Base-by-base conservation (phyloP, 2,113 vertebrate species). In the Rhinoptilus africanus region DNA sequence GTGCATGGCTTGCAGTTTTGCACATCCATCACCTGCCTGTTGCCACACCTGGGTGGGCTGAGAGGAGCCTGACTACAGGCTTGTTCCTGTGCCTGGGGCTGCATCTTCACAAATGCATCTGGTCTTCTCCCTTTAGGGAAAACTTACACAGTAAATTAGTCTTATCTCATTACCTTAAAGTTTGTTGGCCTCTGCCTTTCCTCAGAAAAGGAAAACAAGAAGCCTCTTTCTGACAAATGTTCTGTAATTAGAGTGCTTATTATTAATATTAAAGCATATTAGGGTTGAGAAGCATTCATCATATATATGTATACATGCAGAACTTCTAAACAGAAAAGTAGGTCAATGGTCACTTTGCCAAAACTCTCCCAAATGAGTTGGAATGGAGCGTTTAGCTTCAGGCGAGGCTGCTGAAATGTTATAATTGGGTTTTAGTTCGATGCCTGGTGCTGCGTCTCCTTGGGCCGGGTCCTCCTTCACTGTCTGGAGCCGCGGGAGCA, bases 401-500 rank as follows among this genome's bases (percentile, higher is more conserved):
- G 72, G 35, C 0, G 0, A 60, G 30, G 47, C 57, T 56, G 23
- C 18, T 72, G 39, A 34, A 68, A 48, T 45, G 37, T 1, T 60
- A 14, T 69, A 66, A 80, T 83, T 73, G 68, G 32, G 12, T 85
- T 93, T 92, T 32, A 48, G 48, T 64, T 37, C 62, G 19, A 18
- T 14, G n/a, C 8, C 50, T 88, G 48, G 11, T 2, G 3, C 48
- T 60, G 34, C 1, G 11, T 68, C 26, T 76, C 53, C 51, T 66
- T 14, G 15, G 23, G 30, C 10, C 0, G 10, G 26, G 17, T 26
- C 14, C 22, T 67, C 3, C 3, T 4, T 1, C 6, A 2, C 48
- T 56, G 63, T 4, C 57, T 68, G 67, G 23, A 78, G 37, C 0
- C 0, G 4, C 0, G 0, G 8, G 35, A 48, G 41, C 73, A 79